These are phyloP conservation scores for Ormyrus labotus DNA, from an alignment of 2,888 invertebrate species.

Conservation along the genomic window DNA sequence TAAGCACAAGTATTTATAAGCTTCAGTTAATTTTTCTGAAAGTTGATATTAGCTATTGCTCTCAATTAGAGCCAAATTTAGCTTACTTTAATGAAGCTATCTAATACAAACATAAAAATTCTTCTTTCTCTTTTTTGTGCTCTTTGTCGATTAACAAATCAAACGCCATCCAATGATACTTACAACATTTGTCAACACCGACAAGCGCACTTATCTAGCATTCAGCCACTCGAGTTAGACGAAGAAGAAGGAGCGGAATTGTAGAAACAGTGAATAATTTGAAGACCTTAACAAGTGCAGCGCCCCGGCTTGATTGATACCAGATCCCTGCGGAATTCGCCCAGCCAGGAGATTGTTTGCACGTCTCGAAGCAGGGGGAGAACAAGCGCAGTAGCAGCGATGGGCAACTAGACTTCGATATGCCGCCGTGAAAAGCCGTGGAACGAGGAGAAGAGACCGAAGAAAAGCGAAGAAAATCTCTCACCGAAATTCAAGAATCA, in stretches of 20 bases:
- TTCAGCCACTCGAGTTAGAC: too few relatives aligned
- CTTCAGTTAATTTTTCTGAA: too few relatives aligned
- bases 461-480: constrained; percentile 6
- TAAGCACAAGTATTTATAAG: too few relatives aligned
- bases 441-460: neutral
- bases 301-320: constrained; percentile 16
- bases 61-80: too few relatives aligned
- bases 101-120: too few relatives aligned
- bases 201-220: too few relatives aligned
- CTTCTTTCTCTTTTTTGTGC: too few relatives aligned
- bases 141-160: too few relatives aligned
- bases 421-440: constrained; percentile 41
- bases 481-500: constrained; percentile 60
- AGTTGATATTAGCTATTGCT: too few relatives aligned
- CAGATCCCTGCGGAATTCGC: neutral
- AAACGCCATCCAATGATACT: too few relatives aligned
- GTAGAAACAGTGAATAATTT: constrained; percentile 15
- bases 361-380: neutral
- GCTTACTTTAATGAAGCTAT: too few relatives aligned
- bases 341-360: constrained; percentile 3
- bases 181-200: too few relatives aligned
- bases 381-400: neutral
- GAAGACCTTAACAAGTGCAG: constrained; percentile 5
- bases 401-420: constrained; percentile 6
- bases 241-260: neutral